Base-by-base conservation (phyloP, 2,888 invertebrate species). In the Hirtodrosophila histrioides region DNA sequence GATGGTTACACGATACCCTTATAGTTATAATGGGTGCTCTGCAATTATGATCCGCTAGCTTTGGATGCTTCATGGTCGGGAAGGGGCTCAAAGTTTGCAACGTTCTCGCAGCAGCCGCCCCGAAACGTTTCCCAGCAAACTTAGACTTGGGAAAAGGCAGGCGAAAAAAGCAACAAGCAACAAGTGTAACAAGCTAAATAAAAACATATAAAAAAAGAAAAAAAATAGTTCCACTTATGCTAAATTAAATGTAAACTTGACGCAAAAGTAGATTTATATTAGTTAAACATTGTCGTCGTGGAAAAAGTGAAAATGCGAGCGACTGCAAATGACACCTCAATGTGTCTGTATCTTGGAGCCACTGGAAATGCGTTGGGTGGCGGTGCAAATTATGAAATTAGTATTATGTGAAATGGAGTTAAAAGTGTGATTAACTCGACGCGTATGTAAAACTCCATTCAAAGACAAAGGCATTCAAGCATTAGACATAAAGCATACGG, bases 391-490 rank as follows among this genome's bases (percentile, higher is more conserved):
- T 82, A 88, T 82, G 84, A 82, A 82, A 82, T 86, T 86, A 86
- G 87, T 82, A 88, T 86, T 82, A 88, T 83, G 81, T 69, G 88
- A 88, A 86, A 76, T 80, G 88, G 79, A 81, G 88, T 86, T 83
- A 88, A 83, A 88, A 88, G 82, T 84, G 74, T 83, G 78, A 83
- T 86, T 83, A 83, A 78, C 84, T 86, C 62, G 58, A 57, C 58
- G 70, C 86, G 69, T 78, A 75, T 78, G 69, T 64, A 76, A 72
- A 75, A 51, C 65, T 43, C 8, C 33, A 7, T 41, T 11, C 29
- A 37, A 65, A 11, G 77, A 65, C 61, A 51, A 54, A 66, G 49
- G 63, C 53, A 65, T 51, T 55, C 64, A 33, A 57, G 57, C 82
- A 61, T 58, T 65, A 50, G 43, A 46, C 49, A 74, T 66, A 60